Percentiles rank a stretch among this genome's conserved stretches.
Conservation (phyloP, 2,888 invertebrate genomes). For the Spodoptera exigua region DNA sequence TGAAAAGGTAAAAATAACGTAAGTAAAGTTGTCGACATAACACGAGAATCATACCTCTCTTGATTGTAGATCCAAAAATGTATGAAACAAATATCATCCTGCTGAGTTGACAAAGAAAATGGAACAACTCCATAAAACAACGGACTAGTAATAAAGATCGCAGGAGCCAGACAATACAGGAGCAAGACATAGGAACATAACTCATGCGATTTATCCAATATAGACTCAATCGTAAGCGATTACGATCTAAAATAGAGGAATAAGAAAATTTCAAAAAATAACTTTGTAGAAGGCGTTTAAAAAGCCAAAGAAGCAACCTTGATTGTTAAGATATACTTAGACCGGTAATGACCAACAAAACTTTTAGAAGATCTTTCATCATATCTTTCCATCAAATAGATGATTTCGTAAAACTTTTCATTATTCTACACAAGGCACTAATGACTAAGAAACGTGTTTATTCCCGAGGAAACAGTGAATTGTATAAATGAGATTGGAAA, state of each 20-base stretch:
- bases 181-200: slow-evolving; percentile 19
- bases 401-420: no score
- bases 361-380: no score
- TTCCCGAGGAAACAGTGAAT: neutral
- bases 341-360: no score
- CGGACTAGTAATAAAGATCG: slow-evolving; percentile 2
- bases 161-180: slow-evolving; percentile 6
- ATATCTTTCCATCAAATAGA: no score
- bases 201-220: slow-evolving; percentile 19
- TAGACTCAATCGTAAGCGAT: slow-evolving; percentile 12
- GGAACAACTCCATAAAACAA: slow-evolving; percentile 14
- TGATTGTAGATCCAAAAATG: neutral
- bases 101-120: neutral
- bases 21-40: neutral
- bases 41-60: neutral
- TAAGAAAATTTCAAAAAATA: slow-evolving; percentile 6
- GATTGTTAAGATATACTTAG: no score
- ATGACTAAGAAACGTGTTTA: neutral
- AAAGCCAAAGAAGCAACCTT: neutral
- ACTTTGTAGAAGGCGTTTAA: neutral
- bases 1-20: no score
- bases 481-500: neutral
- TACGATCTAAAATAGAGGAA: slow-evolving; percentile 1
- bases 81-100: no score
- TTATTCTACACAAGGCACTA: neutral